Evolutionary conservation across 2,888 invertebrate species (phyloP).

Genomic region (Leptopilina myrica): DNA sequence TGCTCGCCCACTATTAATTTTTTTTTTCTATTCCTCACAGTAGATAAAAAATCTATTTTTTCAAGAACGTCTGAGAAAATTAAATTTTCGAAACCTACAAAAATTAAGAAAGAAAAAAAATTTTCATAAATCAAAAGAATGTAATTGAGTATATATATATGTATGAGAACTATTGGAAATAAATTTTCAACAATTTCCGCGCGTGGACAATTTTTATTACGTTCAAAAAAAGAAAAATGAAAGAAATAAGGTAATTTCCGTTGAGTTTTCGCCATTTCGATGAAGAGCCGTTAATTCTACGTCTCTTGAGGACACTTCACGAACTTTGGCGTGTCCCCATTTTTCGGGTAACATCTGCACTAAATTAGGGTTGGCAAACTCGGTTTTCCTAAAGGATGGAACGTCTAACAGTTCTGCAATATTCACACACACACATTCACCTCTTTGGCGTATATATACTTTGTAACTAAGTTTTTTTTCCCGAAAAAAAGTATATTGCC

Average conservation of each 20-base stretch:
- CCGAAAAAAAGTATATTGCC: no score
- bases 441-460: no score
- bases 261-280: conserved; percentile 17
- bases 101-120: no score
- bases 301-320: conserved; percentile 47
- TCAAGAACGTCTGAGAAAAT: no score
- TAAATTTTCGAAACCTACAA: no score
- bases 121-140: no score
- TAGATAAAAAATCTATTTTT: no score
- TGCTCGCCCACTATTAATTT: no score
- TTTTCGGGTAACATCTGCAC: conserved; percentile 54
- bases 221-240: neutral
- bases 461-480: no score
- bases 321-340: conserved; percentile 48
- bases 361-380: conserved; percentile 54
- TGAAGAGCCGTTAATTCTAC: neutral
- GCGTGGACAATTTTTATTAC: neutral
- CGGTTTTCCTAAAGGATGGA: conserved; percentile 38
- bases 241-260: conserved; percentile 2
- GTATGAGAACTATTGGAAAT: neutral
- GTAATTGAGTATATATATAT: no score
- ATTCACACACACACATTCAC: no score
- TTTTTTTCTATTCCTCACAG: no score
- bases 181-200: neutral
- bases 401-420: neutral